A percentile compares a stretch with the other conserved stretches of the same genome.
These are phyloP conservation scores for Drosophila kokeensis DNA, from an alignment of 2,888 invertebrate species.

Conservation along the genomic window DNA sequence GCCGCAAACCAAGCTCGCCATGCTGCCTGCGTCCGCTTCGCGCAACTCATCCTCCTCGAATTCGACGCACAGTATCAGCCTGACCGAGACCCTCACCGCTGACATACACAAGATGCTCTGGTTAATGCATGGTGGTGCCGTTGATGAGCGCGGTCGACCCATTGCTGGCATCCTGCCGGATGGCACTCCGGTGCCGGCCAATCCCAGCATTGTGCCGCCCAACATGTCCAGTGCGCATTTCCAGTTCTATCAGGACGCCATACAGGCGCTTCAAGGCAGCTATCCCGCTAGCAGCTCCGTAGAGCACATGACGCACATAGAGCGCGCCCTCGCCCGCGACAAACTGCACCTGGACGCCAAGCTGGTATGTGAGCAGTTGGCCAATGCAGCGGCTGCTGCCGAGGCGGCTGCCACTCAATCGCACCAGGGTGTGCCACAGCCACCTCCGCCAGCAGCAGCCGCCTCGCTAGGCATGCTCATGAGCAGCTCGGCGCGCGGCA, in stretches of 20 bases:
- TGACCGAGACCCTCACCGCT: slow-evolving; percentile 85
- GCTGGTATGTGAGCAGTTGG: slow-evolving; percentile 74
- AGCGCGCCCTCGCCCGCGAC: slow-evolving; percentile 77
- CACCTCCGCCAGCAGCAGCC: slow-evolving; percentile 7
- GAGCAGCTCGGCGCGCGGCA: slow-evolving; percentile 2
- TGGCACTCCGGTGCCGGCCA: slow-evolving; percentile 65
- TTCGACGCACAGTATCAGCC: slow-evolving; percentile 87
- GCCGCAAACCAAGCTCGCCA: slow-evolving; percentile 71
- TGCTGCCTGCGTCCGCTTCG: slow-evolving; percentile 86
- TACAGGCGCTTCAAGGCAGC: slow-evolving; percentile 74
- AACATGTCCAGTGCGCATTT: slow-evolving; percentile 81
- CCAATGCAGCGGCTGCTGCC: slow-evolving; percentile 57
- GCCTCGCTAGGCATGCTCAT: slow-evolving; percentile 21
- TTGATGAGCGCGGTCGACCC: slow-evolving; percentile 78
- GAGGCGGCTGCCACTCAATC: slow-evolving; percentile 19
- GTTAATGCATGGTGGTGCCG: slow-evolving; percentile 84
- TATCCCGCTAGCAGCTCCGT: slow-evolving; percentile 64
- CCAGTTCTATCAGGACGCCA: slow-evolving; percentile 82
- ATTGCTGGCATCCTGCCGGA: slow-evolving; percentile 65
- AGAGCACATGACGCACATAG: slow-evolving; percentile 78
- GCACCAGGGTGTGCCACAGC: background rate
- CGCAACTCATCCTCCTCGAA: slow-evolving; percentile 87
- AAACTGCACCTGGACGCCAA: slow-evolving; percentile 78
- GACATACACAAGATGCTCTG: slow-evolving; percentile 84
- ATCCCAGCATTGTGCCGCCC: slow-evolving; percentile 64